phyloP scores from a whole-genome alignment of 2,113 vertebrate species.

The Maccullochella peelii region DNA sequence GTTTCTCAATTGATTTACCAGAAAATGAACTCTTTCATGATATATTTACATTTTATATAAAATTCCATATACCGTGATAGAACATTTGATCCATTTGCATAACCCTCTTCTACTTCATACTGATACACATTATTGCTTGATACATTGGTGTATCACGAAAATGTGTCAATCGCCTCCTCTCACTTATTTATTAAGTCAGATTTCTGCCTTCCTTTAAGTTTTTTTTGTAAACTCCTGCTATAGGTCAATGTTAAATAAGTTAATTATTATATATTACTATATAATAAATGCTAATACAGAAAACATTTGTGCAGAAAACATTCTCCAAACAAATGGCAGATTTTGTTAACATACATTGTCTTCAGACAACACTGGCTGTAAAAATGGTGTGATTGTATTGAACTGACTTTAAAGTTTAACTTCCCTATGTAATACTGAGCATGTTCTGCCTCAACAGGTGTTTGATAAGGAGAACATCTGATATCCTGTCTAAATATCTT shows the following conservation, averaged over 20 bases:
- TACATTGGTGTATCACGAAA: neutral
- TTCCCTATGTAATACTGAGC: neutral
- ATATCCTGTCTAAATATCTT: constrained; percentile 98
- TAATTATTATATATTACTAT: too few relatives aligned
- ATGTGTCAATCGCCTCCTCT: neutral
- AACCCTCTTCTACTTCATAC: too few relatives aligned
- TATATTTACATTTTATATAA: too few relatives aligned
- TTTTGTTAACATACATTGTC: neutral
- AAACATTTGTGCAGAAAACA: neutral
- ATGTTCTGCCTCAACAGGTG: constrained; percentile 83
- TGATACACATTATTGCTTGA: too few relatives aligned
- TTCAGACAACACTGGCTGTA: neutral
- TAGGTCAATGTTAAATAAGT: too few relatives aligned
- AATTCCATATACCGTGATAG: too few relatives aligned
- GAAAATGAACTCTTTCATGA: too few relatives aligned
- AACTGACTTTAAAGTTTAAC: neutral
- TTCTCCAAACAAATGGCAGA: neutral
- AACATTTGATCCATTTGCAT: too few relatives aligned
- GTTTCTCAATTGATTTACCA: too few relatives aligned
- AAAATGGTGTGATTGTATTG: neutral
- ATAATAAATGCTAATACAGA: neutral
- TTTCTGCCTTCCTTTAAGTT: neutral
- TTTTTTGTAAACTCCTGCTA: neutral
- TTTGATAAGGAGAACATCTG: constrained; percentile 96
- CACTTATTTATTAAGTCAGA: neutral